Evolutionary conservation across 2,888 invertebrate genomes (phyloP).

Genomic region (Leptothorax acervorum): DNA sequence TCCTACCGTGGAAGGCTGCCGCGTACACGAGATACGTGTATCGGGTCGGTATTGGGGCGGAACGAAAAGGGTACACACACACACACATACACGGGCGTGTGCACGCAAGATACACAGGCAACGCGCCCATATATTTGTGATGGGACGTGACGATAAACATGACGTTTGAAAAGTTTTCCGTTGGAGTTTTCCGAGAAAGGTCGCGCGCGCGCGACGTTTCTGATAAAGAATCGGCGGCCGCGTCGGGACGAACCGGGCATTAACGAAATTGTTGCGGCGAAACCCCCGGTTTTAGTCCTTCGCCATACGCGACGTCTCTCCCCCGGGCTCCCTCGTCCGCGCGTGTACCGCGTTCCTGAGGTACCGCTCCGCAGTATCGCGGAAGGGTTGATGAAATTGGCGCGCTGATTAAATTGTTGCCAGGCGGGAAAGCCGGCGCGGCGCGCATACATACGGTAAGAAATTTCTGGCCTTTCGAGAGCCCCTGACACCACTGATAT

Average conservation of each 20-base stretch:
- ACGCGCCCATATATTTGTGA: conserved; percentile 59
- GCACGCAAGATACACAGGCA: background rate
- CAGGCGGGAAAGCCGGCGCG: conserved; percentile 58
- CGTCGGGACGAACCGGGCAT: conserved; percentile 37
- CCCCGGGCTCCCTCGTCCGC: conserved; percentile 33
- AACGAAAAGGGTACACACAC: conserved; percentile 70
- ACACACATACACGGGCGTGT: conserved; percentile 2
- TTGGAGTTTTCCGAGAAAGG: conserved; percentile 60
- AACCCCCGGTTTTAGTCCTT: conserved; percentile 34
- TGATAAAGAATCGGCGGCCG: conserved; percentile 46
- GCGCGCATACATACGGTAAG: conserved; percentile 46
- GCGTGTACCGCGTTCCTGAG: conserved; percentile 69
- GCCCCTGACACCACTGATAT: background rate
- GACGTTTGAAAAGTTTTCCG: conserved; percentile 72
- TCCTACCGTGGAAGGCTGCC: conserved; percentile 62
- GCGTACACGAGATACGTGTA: conserved; percentile 68
- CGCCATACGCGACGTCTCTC: conserved; percentile 28
- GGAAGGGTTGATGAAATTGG: conserved; percentile 75
- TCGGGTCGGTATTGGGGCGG: conserved; percentile 77
- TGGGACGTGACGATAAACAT: conserved; percentile 72
- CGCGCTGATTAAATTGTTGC: conserved; percentile 75
- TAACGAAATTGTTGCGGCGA: conserved; percentile 72
- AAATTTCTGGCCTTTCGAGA: conserved; percentile 41
- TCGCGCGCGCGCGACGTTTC: background rate
- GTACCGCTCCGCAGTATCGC: conserved; percentile 68